A percentile compares a stretch with the other conserved stretches of the same genome.
These are phyloP conservation scores for Gambusia affinis DNA, from an alignment of 2,113 vertebrate species.

Conservation along the genomic window DNA sequence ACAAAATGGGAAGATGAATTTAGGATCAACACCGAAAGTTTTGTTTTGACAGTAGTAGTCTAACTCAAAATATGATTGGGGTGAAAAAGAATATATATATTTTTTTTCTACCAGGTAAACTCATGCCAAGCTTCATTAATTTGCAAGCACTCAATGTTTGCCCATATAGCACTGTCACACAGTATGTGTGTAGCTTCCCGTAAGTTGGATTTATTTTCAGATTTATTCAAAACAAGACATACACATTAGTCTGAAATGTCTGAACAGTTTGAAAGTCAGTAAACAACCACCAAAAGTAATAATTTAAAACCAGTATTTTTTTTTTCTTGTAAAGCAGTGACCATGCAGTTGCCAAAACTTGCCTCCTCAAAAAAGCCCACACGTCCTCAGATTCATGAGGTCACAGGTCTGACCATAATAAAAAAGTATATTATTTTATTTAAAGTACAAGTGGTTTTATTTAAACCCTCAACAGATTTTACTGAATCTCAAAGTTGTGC, in stretches of 20 bases:
- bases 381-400: background rate
- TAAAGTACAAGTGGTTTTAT: background rate
- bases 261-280: no score
- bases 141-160: background rate
- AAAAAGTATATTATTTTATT: no score
- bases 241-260: no score
- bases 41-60: background rate
- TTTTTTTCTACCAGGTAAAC: background rate
- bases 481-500: no score
- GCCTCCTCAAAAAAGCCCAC: background rate
- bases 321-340: background rate
- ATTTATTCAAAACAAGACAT: background rate
- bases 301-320: background rate
- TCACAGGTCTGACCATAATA: background rate
- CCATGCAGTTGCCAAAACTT: background rate
- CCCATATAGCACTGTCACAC: background rate
- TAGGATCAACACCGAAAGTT: background rate
- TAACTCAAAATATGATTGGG: background rate
- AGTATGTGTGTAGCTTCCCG: background rate
- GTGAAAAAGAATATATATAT: no score
- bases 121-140: background rate
- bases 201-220: background rate
- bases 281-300: no score
- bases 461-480: no score
- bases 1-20: background rate